Evolutionary conservation across 2,113 vertebrate species (phyloP).

Genomic region (Leucopsar rothschildi): DNA sequence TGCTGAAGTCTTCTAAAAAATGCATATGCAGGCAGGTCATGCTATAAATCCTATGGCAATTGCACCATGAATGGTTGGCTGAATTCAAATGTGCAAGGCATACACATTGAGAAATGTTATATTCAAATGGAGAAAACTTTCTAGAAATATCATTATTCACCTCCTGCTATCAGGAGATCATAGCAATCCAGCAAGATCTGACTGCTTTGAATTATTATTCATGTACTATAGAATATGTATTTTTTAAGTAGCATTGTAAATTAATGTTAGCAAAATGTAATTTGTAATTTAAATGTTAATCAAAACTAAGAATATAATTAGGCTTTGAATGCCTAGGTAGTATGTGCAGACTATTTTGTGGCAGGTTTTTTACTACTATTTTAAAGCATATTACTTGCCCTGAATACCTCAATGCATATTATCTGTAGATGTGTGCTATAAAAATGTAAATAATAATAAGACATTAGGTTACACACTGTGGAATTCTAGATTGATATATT

Average conservation of each 20-base stretch:
- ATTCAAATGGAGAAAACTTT: neutral
- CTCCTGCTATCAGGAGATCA: neutral
- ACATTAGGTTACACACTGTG: neutral
- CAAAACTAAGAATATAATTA: slow-evolving; percentile 51
- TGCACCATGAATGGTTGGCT: neutral
- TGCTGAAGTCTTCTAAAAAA: neutral
- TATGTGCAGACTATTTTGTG: neutral
- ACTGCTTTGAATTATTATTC: slow-evolving; percentile 41
- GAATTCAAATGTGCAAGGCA: neutral
- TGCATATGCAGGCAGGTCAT: neutral
- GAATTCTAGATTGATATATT: neutral
- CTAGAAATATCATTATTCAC: slow-evolving; percentile 34
- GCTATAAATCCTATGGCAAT: neutral
- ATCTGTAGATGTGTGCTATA: neutral
- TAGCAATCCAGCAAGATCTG: slow-evolving; percentile 10
- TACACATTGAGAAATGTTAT: neutral
- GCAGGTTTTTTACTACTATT: neutral
- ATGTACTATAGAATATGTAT: slow-evolving; percentile 44
- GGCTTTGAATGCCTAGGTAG: neutral
- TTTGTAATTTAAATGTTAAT: slow-evolving; percentile 67
- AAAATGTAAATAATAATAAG: slow-evolving; percentile 31
- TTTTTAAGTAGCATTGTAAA: slow-evolving; percentile 49
- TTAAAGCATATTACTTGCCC: neutral
- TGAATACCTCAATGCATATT: neutral
- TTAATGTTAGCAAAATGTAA: slow-evolving; percentile 23